A percentile compares a stretch with the other conserved stretches of the same genome.
phyloP scores from a whole-genome alignment of 2,113 vertebrate genomes.

The Carassius carassius region DNA sequence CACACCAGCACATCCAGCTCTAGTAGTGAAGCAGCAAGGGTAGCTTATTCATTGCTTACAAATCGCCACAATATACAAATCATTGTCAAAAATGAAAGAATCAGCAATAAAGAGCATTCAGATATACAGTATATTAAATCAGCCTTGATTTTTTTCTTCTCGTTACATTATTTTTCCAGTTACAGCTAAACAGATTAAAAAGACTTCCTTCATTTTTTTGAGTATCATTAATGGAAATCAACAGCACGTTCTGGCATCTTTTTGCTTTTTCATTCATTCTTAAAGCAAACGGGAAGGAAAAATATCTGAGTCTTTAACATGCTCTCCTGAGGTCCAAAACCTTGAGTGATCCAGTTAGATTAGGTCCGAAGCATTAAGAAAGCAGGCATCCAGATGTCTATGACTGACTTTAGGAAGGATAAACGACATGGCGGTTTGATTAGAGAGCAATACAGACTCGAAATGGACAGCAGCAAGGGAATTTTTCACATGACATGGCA shows the following conservation, averaged over 20 bases:
- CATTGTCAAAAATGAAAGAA: slow-evolving; percentile 66
- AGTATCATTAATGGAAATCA: slow-evolving; percentile 61
- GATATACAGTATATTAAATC: slow-evolving; percentile 71
- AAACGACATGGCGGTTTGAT: slow-evolving; percentile 47
- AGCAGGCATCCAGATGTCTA: slow-evolving; percentile 72
- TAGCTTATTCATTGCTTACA: slow-evolving; percentile 75
- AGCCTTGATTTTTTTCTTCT: slow-evolving; percentile 54
- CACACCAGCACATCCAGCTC: slow-evolving; percentile 50
- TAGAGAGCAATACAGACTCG: slow-evolving; percentile 53
- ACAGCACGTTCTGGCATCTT: slow-evolving; percentile 53
- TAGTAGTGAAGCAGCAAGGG: slow-evolving; percentile 68
- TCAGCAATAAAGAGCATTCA: slow-evolving; percentile 68
- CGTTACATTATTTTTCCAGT: slow-evolving; percentile 46
- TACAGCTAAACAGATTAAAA: slow-evolving; percentile 62
- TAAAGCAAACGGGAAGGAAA: slow-evolving; percentile 49
- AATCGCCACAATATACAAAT: slow-evolving; percentile 75
- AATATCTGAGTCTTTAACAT: slow-evolving; percentile 60
- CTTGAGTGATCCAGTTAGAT: slow-evolving; percentile 63
- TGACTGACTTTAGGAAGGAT: slow-evolving; percentile 59
- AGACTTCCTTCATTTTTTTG: slow-evolving; percentile 65
- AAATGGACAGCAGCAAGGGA: slow-evolving; percentile 36
- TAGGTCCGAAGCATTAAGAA: slow-evolving; percentile 64
- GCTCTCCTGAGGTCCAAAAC: slow-evolving; percentile 57
- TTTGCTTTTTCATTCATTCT: slow-evolving; percentile 45
- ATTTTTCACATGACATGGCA: slow-evolving; percentile 45